These are phyloP conservation scores for Drosophila pallidifrons DNA, from an alignment of 1,140 invertebrate genomes.

Conservation along the genomic window DNA sequence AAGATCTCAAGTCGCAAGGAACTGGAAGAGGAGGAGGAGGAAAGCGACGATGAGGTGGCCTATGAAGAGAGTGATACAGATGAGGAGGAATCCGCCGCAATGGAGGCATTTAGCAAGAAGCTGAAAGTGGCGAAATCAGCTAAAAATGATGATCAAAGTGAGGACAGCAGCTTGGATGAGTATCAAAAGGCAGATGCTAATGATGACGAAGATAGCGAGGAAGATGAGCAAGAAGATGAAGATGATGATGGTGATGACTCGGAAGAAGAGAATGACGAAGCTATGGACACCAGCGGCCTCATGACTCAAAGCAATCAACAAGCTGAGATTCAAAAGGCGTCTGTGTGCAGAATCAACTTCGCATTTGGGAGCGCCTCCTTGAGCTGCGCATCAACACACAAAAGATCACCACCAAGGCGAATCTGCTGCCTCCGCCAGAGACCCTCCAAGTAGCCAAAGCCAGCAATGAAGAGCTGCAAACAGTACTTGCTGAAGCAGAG, in stretches of 20 bases:
- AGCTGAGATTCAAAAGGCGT: conserved; percentile 90
- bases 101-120: conserved; percentile 50
- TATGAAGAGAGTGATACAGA: conserved; percentile 79
- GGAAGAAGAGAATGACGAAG: conserved; percentile 53
- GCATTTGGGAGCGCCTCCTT: conserved; percentile 92
- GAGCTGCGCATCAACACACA: conserved; percentile 94
- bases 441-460: conserved; percentile 86
- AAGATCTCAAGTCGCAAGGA: conserved; percentile 88
- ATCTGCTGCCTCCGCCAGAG: conserved; percentile 90
- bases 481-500: conserved; percentile 86
- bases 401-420: conserved; percentile 90
- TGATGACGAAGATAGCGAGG: conserved; percentile 8
- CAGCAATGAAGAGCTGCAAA: conserved; percentile 86
- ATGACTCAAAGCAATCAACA: conserved; percentile 83
- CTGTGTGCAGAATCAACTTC: conserved; percentile 91
- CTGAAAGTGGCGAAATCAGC: conserved; percentile 16
- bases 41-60: conserved; percentile 46
- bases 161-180: conserved; percentile 11
- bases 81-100: conserved; percentile 47
- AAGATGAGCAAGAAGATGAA: conserved; percentile 13
- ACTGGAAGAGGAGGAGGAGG: conserved; percentile 64
- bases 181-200: conserved; percentile 42
- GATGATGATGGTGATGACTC: conserved; percentile 49
- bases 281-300: conserved; percentile 70
- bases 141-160: background rate